Base-by-base conservation (phyloP, 37 sponge, comb jelly and placozoan genomes). In the Corticium candelabrum region DNA sequence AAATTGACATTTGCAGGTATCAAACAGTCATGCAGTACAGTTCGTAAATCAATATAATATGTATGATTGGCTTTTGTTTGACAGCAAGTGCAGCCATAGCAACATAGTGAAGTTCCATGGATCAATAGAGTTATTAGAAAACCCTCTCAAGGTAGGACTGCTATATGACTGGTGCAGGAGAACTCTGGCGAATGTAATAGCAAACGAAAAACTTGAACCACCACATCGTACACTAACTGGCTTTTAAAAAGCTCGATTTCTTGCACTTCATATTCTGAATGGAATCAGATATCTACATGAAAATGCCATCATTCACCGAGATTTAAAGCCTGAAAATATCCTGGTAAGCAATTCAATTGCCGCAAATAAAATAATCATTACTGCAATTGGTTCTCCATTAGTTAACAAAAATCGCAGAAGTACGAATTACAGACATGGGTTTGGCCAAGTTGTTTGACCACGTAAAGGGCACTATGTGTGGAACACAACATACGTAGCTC, bases 251-350 rank as follows among this genome's bases (percentile, higher is more conserved):
- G 62, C 15, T 21, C 15, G 62, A 50, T 50, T 27, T 50, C 62
- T 50, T 50, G 15, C 21, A 50, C 21, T 50, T 50, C 91, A 94
- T 81, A 86, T 94, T 34, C 75, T 88, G 0, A 79, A 87, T 37
- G 95, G 88, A 30, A 77, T 94, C n/a, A 86, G 88, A 62, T 94
- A 67, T 78, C 89, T 94, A 91, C 95, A 94, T 77, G 83, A 82
- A 74, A 88, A 88, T 84, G 87, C 87, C 67, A 87, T 94, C 21
- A 91, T 94, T 1, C 95, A 94, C 86, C 43, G 95, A 31, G 95
- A 94, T 68, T 78, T 94, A 35, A 94, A 94, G 69, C 95, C 95
- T 30, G 95, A 94, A 77, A 94, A 94, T 69, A 77, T 94, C 21
- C 89, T 94, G 34, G 78, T 94, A 27, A 83, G 83, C 32, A 87